These are phyloP conservation scores for Unio delphinus DNA, from an alignment of 2,888 invertebrate species.

Conservation along the genomic window DNA sequence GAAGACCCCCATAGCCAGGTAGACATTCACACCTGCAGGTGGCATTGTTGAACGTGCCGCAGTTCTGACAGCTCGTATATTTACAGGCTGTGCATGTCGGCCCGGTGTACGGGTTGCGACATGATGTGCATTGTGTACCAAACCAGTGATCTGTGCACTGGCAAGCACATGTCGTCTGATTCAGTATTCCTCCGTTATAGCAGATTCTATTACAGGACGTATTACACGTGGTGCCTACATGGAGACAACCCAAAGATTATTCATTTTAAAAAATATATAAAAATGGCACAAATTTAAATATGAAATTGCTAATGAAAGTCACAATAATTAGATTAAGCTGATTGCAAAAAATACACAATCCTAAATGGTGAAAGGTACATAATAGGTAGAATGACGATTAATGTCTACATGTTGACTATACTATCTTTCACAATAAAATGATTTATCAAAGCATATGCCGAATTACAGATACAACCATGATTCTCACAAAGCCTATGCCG, in stretches of 20 bases:
- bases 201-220: slow-evolving; percentile 24
- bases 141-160: slow-evolving; percentile 21
- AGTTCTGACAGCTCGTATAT: slow-evolving; percentile 11
- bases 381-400: too few species aligned
- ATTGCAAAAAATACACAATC: too few species aligned
- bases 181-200: slow-evolving; percentile 19
- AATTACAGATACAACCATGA: too few species aligned
- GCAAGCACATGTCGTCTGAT: slow-evolving; percentile 18
- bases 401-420: too few species aligned
- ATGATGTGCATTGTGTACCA: slow-evolving; percentile 17
- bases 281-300: too few species aligned
- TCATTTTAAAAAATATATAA: too few species aligned
- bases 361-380: too few species aligned
- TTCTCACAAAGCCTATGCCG: too few species aligned
- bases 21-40: slow-evolving; percentile 24
- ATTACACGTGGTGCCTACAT: slow-evolving; percentile 17
- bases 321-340: too few species aligned
- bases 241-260: not conserved
- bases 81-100: slow-evolving; percentile 22
- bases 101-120: slow-evolving; percentile 21
- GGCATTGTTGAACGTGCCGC: slow-evolving; percentile 13
- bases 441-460: too few species aligned
- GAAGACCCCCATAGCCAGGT: slow-evolving; percentile 13
- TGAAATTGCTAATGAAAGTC: too few species aligned
- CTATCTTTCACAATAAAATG: too few species aligned